phyloP scores from a whole-genome alignment of 2,888 invertebrate species.

The Bimastos eiseni region DNA sequence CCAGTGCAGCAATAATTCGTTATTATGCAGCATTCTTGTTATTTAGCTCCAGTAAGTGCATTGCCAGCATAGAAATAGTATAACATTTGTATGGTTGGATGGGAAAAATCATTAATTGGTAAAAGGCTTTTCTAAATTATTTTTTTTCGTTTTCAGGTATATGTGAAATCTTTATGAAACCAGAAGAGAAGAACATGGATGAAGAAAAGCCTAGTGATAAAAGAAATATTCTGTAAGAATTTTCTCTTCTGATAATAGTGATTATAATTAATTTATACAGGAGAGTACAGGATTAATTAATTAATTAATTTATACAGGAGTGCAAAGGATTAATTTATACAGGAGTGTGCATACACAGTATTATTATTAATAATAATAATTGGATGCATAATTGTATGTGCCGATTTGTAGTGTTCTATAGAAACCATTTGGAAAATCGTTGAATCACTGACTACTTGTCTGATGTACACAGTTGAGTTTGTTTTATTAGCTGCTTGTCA shows the following conservation, averaged over 20 bases:
- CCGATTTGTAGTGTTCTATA: not conserved
- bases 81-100: not conserved
- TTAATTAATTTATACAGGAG: no score
- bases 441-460: not conserved
- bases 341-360: no score
- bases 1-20: not conserved
- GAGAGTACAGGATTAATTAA: no score
- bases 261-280: no score
- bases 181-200: not conserved
- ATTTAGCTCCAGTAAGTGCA: no score
- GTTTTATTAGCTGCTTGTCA: no score
- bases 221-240: not conserved
- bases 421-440: not conserved
- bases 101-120: not conserved
- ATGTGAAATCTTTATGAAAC: not conserved
- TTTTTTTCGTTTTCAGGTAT: not conserved
- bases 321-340: no score
- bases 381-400: not conserved
- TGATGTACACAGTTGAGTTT: not conserved
- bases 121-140: no score
- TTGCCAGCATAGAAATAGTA: not conserved
- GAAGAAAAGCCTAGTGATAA: constrained; percentile 3
- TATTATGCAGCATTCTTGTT: not conserved
- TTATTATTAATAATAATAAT: no score
- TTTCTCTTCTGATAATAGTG: not conserved